These are phyloP conservation scores for Sphecodes monilicornis DNA, from an alignment of 2,888 invertebrate genomes.

Conservation along the genomic window DNA sequence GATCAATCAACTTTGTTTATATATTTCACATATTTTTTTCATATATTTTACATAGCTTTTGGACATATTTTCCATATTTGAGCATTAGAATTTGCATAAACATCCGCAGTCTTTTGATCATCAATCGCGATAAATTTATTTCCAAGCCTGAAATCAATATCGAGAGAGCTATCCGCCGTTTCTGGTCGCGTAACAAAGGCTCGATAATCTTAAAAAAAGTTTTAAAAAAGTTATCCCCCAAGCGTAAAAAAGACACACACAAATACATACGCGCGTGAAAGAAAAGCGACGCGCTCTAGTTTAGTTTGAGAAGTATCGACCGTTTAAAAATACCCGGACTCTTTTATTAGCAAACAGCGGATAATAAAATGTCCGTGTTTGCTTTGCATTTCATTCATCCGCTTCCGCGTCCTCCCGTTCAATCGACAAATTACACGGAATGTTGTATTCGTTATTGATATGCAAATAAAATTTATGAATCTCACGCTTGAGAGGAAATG, in stretches of 20 bases:
- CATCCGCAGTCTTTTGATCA: no score
- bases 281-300: neutral
- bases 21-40: no score
- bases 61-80: no score
- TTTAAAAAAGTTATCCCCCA: neutral
- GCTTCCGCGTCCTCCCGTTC: neutral
- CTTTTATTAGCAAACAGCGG: neutral
- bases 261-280: neutral
- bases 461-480: conserved; percentile 39
- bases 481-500: neutral
- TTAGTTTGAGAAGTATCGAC: neutral
- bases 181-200: neutral
- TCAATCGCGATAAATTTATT: neutral
- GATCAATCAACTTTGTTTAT: no score
- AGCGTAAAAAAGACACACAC: neutral
- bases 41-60: no score
- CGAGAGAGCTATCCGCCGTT: neutral
- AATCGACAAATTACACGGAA: conserved; percentile 39
- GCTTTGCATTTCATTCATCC: neutral
- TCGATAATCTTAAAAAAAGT: neutral
- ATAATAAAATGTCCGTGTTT: neutral
- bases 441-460: conserved; percentile 15
- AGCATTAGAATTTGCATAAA: no score
- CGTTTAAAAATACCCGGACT: neutral
- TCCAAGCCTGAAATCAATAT: neutral